Evolutionary conservation across 1,140 invertebrate genomes (phyloP), one percentile per base, ranked within the genome.

Genomic region (Acromyrmex charruanus): DNA sequence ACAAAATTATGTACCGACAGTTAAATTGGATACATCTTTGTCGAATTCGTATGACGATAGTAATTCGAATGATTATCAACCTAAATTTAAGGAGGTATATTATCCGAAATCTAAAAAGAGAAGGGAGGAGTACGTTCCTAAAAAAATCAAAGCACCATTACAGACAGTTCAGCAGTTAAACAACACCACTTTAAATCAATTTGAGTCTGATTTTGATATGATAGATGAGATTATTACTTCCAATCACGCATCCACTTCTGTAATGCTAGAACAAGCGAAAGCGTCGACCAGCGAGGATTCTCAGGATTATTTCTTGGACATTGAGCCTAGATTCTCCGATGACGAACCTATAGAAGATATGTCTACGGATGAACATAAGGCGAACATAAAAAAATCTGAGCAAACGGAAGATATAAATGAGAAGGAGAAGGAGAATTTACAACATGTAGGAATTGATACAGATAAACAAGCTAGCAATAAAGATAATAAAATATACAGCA

Each of bases 111-210:
- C 81, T 21, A 95, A 95, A 59, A 95, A 95, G 69, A 89, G 93
- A 71, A 87, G 94, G 35, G 95, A 95, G 85, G 95, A 95, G 53
- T 95, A 95, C 75, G 94, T 95, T 31, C 95, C 95, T 10, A 92
- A 90, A 59, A 95, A 93, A 49, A 87, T 95, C 0, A 95, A 95
- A 84, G 80, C 92, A 5, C 93, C 94, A 2, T 80, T 95, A 5
- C 94, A 94, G 80, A 90, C 86, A 3, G 87, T 88, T 0, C 84
- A 93, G 14, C 88, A 88, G 49, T 51, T 93, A 18, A 92, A 92
- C 3, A 93, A 94, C 10, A 89, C 93, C 44, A 88, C 93, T 53
- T 88, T 95, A 39, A 94, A 95, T 87, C 93, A 94, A 72, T 94
- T 95, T 65, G 91, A 93, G 9, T 87, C 91, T 12, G 95, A 96